These are phyloP conservation scores for Castor canadensis DNA, from an alignment of 2,113 vertebrate species.

Conservation along the genomic window DNA sequence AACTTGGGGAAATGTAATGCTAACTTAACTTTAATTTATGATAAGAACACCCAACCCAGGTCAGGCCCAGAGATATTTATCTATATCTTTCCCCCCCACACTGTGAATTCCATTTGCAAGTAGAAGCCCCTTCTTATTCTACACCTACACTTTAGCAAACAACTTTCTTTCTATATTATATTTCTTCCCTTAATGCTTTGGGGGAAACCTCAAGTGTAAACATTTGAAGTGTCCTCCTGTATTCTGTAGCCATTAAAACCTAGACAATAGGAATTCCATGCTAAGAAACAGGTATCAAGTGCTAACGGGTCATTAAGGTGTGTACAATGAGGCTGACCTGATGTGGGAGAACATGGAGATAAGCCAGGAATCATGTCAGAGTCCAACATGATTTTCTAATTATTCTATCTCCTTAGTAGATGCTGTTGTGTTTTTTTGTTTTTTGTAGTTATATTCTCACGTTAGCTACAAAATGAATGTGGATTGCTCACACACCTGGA, in stretches of 20 bases:
- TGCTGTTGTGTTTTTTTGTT: neutral
- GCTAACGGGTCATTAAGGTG: too few relatives aligned
- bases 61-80: neutral
- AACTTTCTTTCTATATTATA: neutral
- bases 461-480: neutral
- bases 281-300: neutral
- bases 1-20: neutral
- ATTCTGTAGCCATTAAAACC: neutral
- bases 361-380: neutral
- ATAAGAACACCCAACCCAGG: neutral
- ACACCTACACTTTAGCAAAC: neutral
- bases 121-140: neutral
- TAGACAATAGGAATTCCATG: neutral
- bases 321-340: neutral
- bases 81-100: neutral
- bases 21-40: conserved; percentile 6
- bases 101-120: neutral
- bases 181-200: neutral
- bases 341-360: neutral
- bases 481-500: neutral
- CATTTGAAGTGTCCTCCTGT: neutral
- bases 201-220: neutral
- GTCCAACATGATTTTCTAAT: neutral
- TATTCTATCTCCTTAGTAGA: neutral
- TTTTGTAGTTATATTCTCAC: neutral